Conservation (phyloP, 2,888 invertebrate species). For the Cactoblastis cactorum region DNA sequence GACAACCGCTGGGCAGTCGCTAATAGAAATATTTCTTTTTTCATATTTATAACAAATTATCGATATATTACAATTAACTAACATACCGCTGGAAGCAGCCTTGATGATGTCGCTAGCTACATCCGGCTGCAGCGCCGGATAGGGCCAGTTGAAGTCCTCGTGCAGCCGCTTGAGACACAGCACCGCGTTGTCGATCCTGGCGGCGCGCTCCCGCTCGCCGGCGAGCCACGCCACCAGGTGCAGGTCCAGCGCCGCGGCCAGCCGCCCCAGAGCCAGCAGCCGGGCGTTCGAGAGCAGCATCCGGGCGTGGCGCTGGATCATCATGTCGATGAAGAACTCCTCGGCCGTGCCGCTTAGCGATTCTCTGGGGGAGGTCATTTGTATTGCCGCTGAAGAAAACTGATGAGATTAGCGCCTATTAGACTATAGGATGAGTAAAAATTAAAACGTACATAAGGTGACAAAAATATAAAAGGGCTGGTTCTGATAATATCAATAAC, state of each 20-base stretch:
- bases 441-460: no score
- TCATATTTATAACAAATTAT: background rate
- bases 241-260: constrained; percentile 95
- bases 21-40: no score
- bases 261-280: constrained; percentile 90
- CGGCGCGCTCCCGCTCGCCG: constrained; percentile 90
- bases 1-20: no score
- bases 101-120: constrained; percentile 54
- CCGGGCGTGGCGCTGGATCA: constrained; percentile 94
- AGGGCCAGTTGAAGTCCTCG: constrained; percentile 95
- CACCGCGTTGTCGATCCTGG: constrained; percentile 92
- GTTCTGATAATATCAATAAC: no score
- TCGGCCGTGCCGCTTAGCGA: constrained; percentile 81
- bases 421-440: no score
- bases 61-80: background rate
- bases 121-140: constrained; percentile 80
- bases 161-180: constrained; percentile 90
- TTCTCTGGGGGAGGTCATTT: constrained; percentile 45
- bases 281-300: constrained; percentile 87
- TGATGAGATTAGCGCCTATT: no score
- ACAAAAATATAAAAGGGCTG: no score
- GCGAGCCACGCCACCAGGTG: constrained; percentile 95
- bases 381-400: no score
- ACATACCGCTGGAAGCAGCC: constrained; percentile 32
- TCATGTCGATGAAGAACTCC: constrained; percentile 94